These are phyloP conservation scores for Leptinotarsa haldemani DNA, from an alignment of 2,888 invertebrate species.

Conservation along the genomic window DNA sequence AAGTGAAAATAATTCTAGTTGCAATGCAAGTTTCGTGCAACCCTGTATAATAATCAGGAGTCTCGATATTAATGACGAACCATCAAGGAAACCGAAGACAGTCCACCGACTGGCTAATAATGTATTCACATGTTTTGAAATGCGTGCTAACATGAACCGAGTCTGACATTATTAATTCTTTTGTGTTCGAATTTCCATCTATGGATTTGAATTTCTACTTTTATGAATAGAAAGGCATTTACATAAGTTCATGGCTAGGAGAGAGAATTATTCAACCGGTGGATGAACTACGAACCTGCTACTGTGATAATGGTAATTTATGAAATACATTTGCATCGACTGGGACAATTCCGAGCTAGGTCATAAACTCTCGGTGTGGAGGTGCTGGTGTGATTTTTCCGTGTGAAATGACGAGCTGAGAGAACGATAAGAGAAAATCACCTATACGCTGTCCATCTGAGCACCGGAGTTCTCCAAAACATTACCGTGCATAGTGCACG, in stretches of 20 bases:
- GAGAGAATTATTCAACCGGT: conserved; percentile 20
- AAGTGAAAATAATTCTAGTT: neutral
- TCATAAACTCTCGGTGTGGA: neutral
- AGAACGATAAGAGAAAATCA: too few species aligned
- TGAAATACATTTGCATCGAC: conserved; percentile 38
- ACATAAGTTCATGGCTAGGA: conserved; percentile 56
- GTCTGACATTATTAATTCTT: conserved; percentile 53
- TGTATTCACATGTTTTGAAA: conserved; percentile 45
- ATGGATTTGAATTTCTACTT: conserved; percentile 55
- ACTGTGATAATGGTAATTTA: conserved; percentile 40
- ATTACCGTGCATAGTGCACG: too few species aligned
- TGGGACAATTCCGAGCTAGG: conserved; percentile 1
- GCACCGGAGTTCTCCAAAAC: too few species aligned
- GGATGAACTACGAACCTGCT: conserved; percentile 40
- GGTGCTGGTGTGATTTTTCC: too few species aligned
- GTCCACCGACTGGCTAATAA: conserved; percentile 34
- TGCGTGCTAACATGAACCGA: conserved; percentile 50
- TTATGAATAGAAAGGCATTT: conserved; percentile 55
- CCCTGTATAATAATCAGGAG: conserved; percentile 10
- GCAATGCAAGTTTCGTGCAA: neutral
- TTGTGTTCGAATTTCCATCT: conserved; percentile 55
- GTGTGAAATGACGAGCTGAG: too few species aligned
- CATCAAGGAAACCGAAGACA: conserved; percentile 19
- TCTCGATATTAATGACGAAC: conserved; percentile 1
- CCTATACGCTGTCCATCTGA: too few species aligned